phyloP scores from a whole-genome alignment of 2,113 vertebrate species.

The Falcunculus frontatus region DNA sequence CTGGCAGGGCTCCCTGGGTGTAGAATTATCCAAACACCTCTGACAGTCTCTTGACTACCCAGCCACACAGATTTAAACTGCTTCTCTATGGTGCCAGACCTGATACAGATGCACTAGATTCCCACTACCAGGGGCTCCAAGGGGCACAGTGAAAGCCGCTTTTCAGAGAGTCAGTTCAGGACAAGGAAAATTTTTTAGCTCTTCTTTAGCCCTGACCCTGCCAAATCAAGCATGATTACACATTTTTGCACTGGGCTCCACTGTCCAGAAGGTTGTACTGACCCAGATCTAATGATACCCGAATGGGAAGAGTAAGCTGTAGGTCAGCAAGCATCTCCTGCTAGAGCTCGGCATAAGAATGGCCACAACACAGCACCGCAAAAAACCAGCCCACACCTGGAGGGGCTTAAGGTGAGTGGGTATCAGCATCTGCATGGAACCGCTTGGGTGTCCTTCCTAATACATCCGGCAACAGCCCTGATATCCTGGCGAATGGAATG shows the following conservation, averaged over 20 bases:
- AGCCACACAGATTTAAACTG: neutral
- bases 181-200: neutral
- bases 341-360: neutral
- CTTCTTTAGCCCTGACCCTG: neutral
- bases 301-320: neutral
- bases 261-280: neutral
- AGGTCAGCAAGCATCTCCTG: neutral
- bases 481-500: neutral
- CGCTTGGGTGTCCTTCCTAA: neutral
- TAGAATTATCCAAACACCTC: neutral
- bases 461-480: fast-evolving
- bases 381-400: neutral
- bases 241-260: neutral
- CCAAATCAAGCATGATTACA: neutral
- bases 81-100: neutral
- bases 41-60: neutral
- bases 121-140: neutral
- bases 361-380: neutral
- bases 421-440: neutral
- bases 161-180: neutral
- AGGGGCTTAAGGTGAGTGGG: neutral
- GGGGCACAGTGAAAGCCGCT: neutral
- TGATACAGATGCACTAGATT: neutral
- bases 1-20: neutral
- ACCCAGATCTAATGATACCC: neutral